Evolutionary conservation across 2,888 invertebrate genomes (phyloP).

Genomic region (Trichopria drosophilae): DNA sequence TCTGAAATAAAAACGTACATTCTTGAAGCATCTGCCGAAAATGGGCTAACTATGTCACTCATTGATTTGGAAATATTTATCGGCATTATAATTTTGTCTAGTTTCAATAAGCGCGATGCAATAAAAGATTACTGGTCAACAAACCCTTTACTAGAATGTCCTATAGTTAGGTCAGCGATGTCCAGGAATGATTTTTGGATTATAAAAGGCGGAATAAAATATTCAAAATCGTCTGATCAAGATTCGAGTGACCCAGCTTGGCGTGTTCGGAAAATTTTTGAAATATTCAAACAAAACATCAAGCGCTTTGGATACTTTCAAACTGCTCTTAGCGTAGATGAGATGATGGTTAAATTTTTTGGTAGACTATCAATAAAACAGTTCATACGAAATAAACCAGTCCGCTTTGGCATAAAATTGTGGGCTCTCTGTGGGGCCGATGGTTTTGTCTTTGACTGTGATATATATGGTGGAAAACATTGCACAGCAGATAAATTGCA

Average conservation of each 20-base stretch:
- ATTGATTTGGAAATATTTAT: constrained; percentile 13
- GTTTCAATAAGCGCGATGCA: constrained; percentile 13
- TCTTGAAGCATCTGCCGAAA: too few relatives aligned
- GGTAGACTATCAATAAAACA: constrained; percentile 11
- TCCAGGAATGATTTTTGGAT: constrained; percentile 10
- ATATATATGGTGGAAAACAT: constrained; percentile 10
- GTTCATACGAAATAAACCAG: constrained; percentile 10
- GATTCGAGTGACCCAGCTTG: constrained; percentile 12
- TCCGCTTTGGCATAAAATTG: constrained; percentile 16
- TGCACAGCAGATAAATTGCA: constrained; percentile 3
- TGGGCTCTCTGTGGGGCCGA: constrained; percentile 6
- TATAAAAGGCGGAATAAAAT: constrained; percentile 10
- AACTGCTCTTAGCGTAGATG: constrained; percentile 6
- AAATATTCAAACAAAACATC: constrained; percentile 10
- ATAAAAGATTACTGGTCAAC: constrained; percentile 19
- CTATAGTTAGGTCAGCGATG: constrained; percentile 7
- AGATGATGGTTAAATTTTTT: constrained; percentile 18
- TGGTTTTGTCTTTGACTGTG: constrained; percentile 12
- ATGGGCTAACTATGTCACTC: constrained; percentile 4
- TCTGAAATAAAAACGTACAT: too few relatives aligned
- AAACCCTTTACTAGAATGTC: constrained; percentile 9
- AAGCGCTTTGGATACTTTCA: constrained; percentile 13
- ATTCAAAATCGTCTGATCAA: constrained; percentile 8
- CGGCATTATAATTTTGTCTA: constrained; percentile 13
- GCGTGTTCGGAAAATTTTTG: constrained; percentile 9